phyloP scores from a whole-genome alignment of 2,797 vertebrate species.

The Rhabdomys pumilio region DNA sequence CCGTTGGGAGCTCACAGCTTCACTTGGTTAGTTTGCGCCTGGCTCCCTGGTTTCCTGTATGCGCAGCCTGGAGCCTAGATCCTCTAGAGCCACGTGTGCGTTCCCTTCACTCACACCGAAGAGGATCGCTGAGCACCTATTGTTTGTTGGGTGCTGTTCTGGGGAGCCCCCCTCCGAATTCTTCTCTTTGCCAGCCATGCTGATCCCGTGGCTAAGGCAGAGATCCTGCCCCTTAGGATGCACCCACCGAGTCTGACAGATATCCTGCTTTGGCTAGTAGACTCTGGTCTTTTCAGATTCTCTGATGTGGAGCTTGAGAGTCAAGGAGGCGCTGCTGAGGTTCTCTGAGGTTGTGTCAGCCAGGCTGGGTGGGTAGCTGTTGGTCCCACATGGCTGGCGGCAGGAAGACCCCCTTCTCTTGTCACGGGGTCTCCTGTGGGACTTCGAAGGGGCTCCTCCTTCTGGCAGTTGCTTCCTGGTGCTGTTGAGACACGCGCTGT shows the following conservation, averaged over 20 bases:
- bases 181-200: not conserved
- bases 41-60: conserved; percentile 6
- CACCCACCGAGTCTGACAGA: not conserved
- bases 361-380: not conserved
- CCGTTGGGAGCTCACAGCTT: not conserved
- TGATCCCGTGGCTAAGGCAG: not conserved
- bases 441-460: not conserved
- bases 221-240: not conserved
- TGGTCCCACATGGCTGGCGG: not conserved
- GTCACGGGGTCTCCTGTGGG: not conserved
- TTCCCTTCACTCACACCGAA: not conserved
- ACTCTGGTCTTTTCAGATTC: not conserved
- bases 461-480: not conserved
- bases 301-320: not conserved
- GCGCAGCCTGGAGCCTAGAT: not conserved
- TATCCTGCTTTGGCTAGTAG: not conserved
- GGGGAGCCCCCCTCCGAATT: too few relatives aligned
- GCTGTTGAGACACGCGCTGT: not conserved
- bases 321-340: too few relatives aligned
- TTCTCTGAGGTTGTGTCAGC: not conserved
- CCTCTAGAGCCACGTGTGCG: not conserved
- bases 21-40: not conserved
- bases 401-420: not conserved
- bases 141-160: not conserved
- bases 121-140: not conserved